Evolutionary conservation across 2,113 vertebrate genomes (phyloP), one percentile per base, ranked within the genome.

Genomic region (Zapornia atra): DNA sequence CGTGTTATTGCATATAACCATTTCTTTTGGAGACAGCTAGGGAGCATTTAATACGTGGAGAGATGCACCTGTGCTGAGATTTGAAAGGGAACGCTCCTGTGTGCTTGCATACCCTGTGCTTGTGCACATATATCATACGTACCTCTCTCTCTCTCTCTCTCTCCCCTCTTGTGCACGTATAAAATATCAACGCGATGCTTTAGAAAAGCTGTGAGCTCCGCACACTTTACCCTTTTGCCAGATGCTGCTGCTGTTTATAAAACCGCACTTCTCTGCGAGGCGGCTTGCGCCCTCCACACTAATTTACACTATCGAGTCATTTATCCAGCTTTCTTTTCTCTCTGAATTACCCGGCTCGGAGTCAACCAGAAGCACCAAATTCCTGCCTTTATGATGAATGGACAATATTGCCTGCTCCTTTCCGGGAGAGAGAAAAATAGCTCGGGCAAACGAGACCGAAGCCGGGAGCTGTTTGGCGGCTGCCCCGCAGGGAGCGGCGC

Each of bases 371-470:
- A 95, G 63, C 79, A 82, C 90, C 88, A 51, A 86, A 95, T 95
- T 95, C 88, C 86, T 92, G 93, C 94, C 88, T 88, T 75, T 84
- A 85, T 90, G 95, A 94, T 90, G 89, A 73, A 96, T 81, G 95
- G 65, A 66, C 93, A 83, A 59, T 63, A 63, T 66, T 21, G 80
- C 46, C 89, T 81, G 82, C 83, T 80, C 26, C 78, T 90, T 93
- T 85, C 92, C 75, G 75, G 82, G 78, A 9, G 38, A 64, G 82
- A 83, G 83, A 91, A 84, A 91, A 94, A 91, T 66, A 66, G 77
- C 82, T 71, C 78, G 38, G 84, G 82, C 61, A 51, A 90, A 72
- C 17, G 57, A 38, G 46, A 59, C 31, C 31, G 61, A 33, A 70
- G 51, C 73, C 77, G 25, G 51, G 59, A 51, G 60, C 60, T 64